Base-by-base conservation (phyloP, 2,888 invertebrate genomes). In the Eumerus sabulonum region DNA sequence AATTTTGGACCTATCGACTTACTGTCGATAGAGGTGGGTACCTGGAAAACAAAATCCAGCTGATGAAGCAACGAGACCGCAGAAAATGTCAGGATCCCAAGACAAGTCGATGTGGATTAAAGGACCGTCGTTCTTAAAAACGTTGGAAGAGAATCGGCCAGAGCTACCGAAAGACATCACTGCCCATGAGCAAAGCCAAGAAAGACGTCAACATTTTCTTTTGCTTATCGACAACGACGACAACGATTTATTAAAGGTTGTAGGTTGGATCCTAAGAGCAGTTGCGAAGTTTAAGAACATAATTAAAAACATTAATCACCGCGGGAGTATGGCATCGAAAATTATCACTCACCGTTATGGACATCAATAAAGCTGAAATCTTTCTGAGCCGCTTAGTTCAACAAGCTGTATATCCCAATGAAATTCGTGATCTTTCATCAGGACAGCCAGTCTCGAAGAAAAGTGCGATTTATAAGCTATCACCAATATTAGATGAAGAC, bases 11-110 rank as follows among this genome's bases (percentile, higher is more conserved):
- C 14, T 45, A 1, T 68, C 76, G 1, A 14, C 70, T 7, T 40
- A 54, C 17, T 66, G 71, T 9, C 63, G 84, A 5, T 84, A 84
- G 83, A 56, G 62, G 12, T 84, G 84, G 81, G 81, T 82, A 5
- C n/a, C n/a, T n/a, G n/a, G n/a, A n/a, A n/a, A n/a, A n/a, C n/a
- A n/a, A n/a, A n/a, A n/a, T n/a, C n/a, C n/a, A n/a, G n/a, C n/a
- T n/a, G n/a, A n/a, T n/a, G n/a, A n/a, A n/a, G n/a, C n/a, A n/a
- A n/a, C n/a, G 82, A 82, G 4, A 74, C 62, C 13, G 9, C 45
- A 17, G 84, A 84, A 56, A 54, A 79, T 4, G 82, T 83, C 4
- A 83, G 84, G 63, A 76, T 67, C 19, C 77, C 83, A 14, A 84
- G 82, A 9, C 79, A 81, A 56, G 19, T 76, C n/a, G 45, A 19